Evolutionary conservation across 2,888 invertebrate genomes (phyloP), one percentile per base, ranked within the genome.

Genomic region (Morpho helenor): DNA sequence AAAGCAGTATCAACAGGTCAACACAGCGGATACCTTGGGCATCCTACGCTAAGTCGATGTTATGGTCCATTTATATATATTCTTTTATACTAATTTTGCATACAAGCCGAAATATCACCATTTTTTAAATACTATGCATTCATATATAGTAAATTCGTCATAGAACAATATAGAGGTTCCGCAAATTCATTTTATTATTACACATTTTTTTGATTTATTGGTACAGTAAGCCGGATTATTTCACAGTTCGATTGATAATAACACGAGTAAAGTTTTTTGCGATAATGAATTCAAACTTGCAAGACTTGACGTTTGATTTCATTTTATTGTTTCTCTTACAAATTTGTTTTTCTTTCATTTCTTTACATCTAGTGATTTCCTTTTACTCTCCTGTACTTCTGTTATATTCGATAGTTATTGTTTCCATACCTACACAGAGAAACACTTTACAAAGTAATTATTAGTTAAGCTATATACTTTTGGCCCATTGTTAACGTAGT

Each of bases 351-450:
- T 74, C 66, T 72, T 76, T 72, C 57, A 70, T 75, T 73, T 69
- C 69, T 71, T 73, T 71, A 72, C 73, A 74, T 74, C 74, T 68
- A 61, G 74, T 45, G 55, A 72, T 79, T 71, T 68, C 73, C 74
- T 71, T 69, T 69, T 56, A 55, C 60, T 84, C 79, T 87, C 84
- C 84, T 82, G 76, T 85, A 76, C 82, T 87, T 87, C 80, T 75
- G 79, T 88, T 87, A 70, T 79, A 71, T 84, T 79, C 78, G 67
- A 79, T 71, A 74, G 76, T 78, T 77, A 68, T 71, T 69, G 75
- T 75, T 82, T 87, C 79, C 76, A 77, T 78, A 87, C 87, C 85
- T 85, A 87, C 87, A 90, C 90, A 91, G 90, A 90, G 90, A 87
- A 90, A 90, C 90, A 90, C 90, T 88, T 84, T 77, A 89, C 90